Conservation (phyloP, 2,888 invertebrate species). For the Glyphotaelius pellucidus region DNA sequence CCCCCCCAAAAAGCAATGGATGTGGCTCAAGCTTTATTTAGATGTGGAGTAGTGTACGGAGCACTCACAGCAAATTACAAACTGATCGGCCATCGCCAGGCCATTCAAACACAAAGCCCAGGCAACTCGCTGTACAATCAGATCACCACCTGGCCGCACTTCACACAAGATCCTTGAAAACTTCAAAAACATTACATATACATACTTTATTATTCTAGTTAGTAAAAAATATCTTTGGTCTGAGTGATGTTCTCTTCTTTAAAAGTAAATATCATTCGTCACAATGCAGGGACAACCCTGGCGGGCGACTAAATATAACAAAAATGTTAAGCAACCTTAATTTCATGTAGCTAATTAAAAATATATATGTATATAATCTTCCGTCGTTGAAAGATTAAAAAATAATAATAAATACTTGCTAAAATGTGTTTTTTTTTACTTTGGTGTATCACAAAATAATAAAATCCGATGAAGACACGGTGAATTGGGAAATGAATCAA, state of each 20-base stretch:
- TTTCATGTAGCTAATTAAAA: background rate
- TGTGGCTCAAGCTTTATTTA: conserved; percentile 72
- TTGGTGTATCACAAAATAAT: background rate
- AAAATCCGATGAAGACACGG: background rate
- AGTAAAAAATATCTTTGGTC: background rate
- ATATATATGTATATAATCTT: background rate
- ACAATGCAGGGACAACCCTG: background rate
- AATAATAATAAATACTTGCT: background rate
- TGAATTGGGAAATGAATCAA: background rate
- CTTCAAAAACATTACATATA: background rate
- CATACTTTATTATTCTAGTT: no score
- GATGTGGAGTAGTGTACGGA: conserved; percentile 72
- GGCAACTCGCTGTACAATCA: conserved; percentile 73
- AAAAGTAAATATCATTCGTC: background rate
- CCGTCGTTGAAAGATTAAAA: no score
- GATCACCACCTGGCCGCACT: conserved; percentile 74
- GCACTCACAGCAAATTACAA: conserved; percentile 72
- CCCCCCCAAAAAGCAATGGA: conserved; percentile 71
- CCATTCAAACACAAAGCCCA: conserved; percentile 73
- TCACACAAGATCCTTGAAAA: conserved; percentile 51
- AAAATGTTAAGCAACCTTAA: background rate
- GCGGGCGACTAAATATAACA: background rate
- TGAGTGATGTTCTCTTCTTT: background rate
- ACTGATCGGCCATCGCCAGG: conserved; percentile 75
- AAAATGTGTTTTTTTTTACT: background rate